Percentiles rank a stretch among this genome's conserved stretches.
phyloP scores from a whole-genome alignment of 2,113 vertebrate genomes.

The Datnioides undecimradiatus region DNA sequence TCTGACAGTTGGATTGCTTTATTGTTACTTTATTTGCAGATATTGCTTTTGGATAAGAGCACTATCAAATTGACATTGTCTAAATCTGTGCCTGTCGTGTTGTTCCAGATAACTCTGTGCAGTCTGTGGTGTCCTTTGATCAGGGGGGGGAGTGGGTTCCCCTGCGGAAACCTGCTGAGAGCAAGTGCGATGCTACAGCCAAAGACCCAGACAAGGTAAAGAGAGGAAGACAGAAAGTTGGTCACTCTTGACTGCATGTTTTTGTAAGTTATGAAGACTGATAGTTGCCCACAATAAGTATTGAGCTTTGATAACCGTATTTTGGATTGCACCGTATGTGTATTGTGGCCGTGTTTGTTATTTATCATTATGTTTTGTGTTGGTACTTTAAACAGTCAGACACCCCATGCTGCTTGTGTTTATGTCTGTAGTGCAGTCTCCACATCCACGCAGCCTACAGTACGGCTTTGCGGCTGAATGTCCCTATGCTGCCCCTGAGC shows the following conservation, averaged over 20 bases:
- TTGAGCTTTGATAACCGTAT: background rate
- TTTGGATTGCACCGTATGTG: background rate
- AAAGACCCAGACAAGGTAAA: conserved; percentile 89
- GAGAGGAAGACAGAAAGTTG: background rate
- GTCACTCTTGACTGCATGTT: background rate
- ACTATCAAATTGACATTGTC: background rate
- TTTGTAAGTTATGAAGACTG: background rate
- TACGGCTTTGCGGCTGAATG: conserved; percentile 89
- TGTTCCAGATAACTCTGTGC: conserved; percentile 88
- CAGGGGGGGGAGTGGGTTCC: conserved; percentile 92
- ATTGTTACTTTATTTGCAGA: background rate
- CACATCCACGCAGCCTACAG: conserved; percentile 95
- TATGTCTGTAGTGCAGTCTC: conserved; percentile 89
- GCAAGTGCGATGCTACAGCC: conserved; percentile 88
- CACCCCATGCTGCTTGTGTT: conserved; percentile 27
- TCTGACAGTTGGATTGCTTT: background rate
- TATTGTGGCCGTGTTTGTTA: background rate
- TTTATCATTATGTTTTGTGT: background rate
- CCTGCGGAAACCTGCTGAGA: conserved; percentile 88
- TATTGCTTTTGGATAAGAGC: background rate
- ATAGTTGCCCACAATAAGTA: background rate
- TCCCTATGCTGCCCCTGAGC: conserved; percentile 90
- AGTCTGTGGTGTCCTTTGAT: conserved; percentile 93
- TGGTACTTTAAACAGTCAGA: background rate
- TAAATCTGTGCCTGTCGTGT: conserved; percentile 5